Evolutionary conservation across 2,113 vertebrate genomes (phyloP).

Genomic region (Amblyornis subalaris): DNA sequence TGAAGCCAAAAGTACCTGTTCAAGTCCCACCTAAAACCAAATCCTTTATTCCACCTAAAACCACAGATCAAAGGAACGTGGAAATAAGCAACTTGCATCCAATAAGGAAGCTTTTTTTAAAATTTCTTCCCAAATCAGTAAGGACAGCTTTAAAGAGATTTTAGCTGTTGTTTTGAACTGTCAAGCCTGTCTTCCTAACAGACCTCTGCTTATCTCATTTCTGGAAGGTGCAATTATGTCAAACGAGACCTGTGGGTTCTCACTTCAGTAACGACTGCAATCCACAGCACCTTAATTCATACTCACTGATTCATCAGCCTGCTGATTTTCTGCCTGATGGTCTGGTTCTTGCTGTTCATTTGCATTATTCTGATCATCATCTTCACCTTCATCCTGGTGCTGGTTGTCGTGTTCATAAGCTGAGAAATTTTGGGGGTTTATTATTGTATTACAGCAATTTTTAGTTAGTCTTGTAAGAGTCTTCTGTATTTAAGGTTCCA

Average conservation of each 20-base stretch:
- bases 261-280: background rate
- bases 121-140: background rate
- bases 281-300: background rate
- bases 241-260: background rate
- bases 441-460: background rate
- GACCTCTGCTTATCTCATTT: background rate
- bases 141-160: background rate
- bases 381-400: constrained; percentile 73
- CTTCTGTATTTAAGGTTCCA: background rate
- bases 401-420: constrained; percentile 74
- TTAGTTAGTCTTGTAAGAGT: background rate
- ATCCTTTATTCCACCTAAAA: background rate
- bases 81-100: background rate
- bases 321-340: constrained; percentile 55
- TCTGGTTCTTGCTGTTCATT: constrained; percentile 61
- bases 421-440: constrained; percentile 14
- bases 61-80: background rate
- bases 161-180: background rate
- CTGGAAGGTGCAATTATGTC: background rate
- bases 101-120: background rate
- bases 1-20: background rate
- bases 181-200: background rate
- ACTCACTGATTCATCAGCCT: constrained; percentile 61
- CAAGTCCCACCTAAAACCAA: background rate
- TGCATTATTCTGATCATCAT: constrained; percentile 65